Evolutionary conservation across 2,113 vertebrate genomes (phyloP), one percentile per base, ranked within the genome.

Genomic region (Myrmophylax atrothorax): DNA sequence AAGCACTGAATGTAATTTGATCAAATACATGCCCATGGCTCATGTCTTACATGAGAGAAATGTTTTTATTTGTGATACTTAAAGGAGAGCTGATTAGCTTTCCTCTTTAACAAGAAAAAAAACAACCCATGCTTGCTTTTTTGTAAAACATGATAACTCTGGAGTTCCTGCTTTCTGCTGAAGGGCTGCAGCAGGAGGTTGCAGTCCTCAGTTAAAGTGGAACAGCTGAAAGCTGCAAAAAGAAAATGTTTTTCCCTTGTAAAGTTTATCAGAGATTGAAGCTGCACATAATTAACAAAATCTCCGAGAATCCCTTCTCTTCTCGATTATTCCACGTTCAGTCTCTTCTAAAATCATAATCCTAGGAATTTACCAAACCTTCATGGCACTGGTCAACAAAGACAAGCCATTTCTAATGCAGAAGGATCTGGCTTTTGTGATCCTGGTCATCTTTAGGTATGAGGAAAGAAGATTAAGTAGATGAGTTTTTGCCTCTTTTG

Each of bases 381-480:
- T 49, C 8, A 3, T 55, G 72, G 74, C 84, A 76, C 63, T 80
- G 37, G 22, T 64, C 67, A 80, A 33, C 35, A 63, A 89, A 79
- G 77, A 62, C 6, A 5, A 69, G 44, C 22, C 0, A 0, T 91
- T 97, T 91, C 62, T 93, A 67, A 56, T 78, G 84, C 49, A 66
- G 33, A 84, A 80, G 50, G 63, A 69, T 80, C 70, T 85, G 77
- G 33, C 53, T 93, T 84, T 69, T 84, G 31, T 58, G 58, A 69
- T 91, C 40, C 78, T 89, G 60, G 64, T 82, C 5, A 0, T 84
- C 74, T 75, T 85, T 69, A 83, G 84, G 87, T 82, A 79, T 12
- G 38, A 80, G 63, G 38, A 83, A 95, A 69, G 72, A 94, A 88
- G 90, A 93, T 87, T 76, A 94, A 88, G 72, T 58, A 50, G 67